phyloP scores from a whole-genome alignment of 2,888 invertebrate genomes.

The Pyrgus malvae region DNA sequence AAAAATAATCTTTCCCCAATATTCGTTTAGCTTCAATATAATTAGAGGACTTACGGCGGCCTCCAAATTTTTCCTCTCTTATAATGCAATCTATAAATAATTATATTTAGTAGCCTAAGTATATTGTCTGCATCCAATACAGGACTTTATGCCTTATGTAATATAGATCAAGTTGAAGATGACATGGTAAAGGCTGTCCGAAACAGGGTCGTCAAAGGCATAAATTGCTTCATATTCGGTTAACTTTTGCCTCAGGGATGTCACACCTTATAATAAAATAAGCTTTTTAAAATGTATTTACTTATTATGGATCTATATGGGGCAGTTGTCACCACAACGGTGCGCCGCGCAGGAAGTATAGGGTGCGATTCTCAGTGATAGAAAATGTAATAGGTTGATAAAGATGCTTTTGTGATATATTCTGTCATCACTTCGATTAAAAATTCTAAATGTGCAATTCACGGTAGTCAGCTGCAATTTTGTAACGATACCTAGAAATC shows the following conservation, averaged over 20 bases:
- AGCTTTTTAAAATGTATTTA: not conserved
- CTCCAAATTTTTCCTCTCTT: slow-evolving; percentile 31
- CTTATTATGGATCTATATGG: no score
- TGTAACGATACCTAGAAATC: no score
- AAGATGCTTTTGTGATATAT: no score
- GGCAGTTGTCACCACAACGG: no score
- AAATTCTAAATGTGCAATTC: no score
- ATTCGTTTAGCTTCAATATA: slow-evolving; percentile 45
- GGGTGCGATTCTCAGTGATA: no score
- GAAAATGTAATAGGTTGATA: no score
- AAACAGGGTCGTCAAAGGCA: slow-evolving; percentile 49
- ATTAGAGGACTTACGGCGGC: slow-evolving; percentile 51
- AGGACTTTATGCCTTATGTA: slow-evolving; percentile 31
- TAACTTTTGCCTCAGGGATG: slow-evolving; percentile 42
- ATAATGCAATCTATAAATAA: slow-evolving; percentile 47
- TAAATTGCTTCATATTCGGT: slow-evolving; percentile 59
- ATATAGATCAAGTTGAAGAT: slow-evolving; percentile 16
- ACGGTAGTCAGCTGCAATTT: no score
- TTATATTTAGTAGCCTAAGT: slow-evolving; percentile 41
- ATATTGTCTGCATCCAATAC: slow-evolving; percentile 42
- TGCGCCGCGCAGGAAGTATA: no score
- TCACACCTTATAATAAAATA: not conserved
- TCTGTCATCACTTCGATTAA: no score
- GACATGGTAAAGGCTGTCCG: slow-evolving; percentile 28
- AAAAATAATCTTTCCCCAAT: slow-evolving; percentile 19